Conservation (phyloP, 53 echinoderm and acorn worm genomes). For the Patiria pectinifera region DNA sequence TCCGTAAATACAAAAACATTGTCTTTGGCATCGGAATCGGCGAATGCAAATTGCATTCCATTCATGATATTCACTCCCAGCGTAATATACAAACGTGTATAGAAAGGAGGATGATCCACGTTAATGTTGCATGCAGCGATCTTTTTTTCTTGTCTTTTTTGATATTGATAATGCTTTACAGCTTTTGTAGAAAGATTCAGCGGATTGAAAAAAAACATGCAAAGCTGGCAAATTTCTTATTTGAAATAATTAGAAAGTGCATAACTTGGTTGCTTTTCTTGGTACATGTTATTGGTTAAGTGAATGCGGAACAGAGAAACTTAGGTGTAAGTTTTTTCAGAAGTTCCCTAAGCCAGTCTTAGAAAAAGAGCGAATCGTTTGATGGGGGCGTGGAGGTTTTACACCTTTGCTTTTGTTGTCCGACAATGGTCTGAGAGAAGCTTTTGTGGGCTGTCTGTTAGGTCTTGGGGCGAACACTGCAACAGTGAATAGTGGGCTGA, state of each 20-base stretch:
- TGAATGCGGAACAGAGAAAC: too few relatives aligned
- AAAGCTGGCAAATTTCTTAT: too few relatives aligned
- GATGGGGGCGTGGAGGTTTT: conserved; percentile 20
- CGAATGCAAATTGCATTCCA: conserved; percentile 61
- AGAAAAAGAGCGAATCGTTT: conserved; percentile 2
- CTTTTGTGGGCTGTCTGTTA: background rate
- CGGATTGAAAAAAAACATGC: too few relatives aligned
- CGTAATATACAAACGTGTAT: background rate
- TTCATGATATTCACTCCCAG: background rate
- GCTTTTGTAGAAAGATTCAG: too few relatives aligned
- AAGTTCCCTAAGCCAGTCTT: conserved; percentile 41
- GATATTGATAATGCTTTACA: too few relatives aligned
- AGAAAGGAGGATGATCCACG: background rate
- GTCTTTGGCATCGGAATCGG: conserved; percentile 15
- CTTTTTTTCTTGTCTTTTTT: too few relatives aligned
- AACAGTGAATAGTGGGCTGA: conserved; percentile 24
- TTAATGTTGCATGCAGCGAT: too few relatives aligned
- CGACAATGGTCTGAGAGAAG: conserved; percentile 6
- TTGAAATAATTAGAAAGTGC: too few relatives aligned
- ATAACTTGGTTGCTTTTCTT: too few relatives aligned
- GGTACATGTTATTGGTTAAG: too few relatives aligned
- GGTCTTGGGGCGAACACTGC: conserved; percentile 18
- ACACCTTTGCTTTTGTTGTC: conserved; percentile 19
- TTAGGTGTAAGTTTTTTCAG: background rate
- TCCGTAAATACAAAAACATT: conserved; percentile 61